These are phyloP conservation scores for Actinia equina DNA, from an alignment of 64 coral and sea anemone species.

Conservation along the genomic window DNA sequence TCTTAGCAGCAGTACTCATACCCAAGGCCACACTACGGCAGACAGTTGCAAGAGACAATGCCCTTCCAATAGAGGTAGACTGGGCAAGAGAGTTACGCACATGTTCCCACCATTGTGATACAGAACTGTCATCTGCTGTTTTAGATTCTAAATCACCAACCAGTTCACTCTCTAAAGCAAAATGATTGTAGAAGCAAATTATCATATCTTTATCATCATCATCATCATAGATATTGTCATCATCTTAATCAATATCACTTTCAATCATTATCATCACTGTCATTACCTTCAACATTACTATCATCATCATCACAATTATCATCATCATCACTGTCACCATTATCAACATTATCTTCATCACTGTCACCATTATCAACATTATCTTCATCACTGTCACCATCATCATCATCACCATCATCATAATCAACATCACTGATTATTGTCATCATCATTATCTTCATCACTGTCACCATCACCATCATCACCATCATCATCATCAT, in stretches of 20 bases:
- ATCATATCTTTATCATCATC: background rate
- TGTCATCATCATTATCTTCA: too few species aligned
- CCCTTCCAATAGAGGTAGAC: constrained; percentile 59
- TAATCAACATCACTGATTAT: too few species aligned
- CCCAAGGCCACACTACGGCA: constrained; percentile 85
- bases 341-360: too few species aligned
- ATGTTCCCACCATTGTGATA: constrained; percentile 89
- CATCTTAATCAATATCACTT: background rate
- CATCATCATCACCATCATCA: too few species aligned
- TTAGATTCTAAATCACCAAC: background rate
- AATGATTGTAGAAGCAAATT: background rate
- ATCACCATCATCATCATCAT: too few species aligned
- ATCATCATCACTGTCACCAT: too few species aligned
- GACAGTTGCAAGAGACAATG: constrained; percentile 60
- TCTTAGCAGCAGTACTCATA: constrained; percentile 70
- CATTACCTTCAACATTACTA: too few species aligned
- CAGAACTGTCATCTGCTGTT: constrained; percentile 8
- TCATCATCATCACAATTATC: too few species aligned
- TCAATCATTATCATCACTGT: too few species aligned
- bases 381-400: too few species aligned
- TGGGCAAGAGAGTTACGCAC: constrained; percentile 82
- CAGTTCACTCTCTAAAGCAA: background rate
- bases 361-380: too few species aligned
- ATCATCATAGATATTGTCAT: background rate
- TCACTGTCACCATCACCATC: too few species aligned